Evolutionary conservation across 2,888 invertebrate genomes (phyloP).

Genomic region (Idaea aversata): DNA sequence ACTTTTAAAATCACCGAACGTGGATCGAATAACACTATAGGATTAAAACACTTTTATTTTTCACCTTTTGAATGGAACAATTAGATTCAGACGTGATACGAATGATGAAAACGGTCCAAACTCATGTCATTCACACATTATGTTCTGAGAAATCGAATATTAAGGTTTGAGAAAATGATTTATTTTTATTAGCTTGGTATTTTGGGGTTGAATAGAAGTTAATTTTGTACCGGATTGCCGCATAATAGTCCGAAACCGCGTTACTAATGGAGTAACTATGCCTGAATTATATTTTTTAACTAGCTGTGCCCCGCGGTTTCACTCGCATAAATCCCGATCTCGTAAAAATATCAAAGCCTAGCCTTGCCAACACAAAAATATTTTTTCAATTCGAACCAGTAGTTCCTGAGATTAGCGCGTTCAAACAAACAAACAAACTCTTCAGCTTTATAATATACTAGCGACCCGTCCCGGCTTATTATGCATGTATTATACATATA

Average conservation of each 20-base stretch:
- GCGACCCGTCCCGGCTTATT: too few relatives aligned
- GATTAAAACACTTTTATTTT: constrained; percentile 64
- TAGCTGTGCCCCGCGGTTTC: too few relatives aligned
- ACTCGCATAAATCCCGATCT: too few relatives aligned
- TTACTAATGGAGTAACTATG: too few relatives aligned
- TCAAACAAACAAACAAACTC: too few relatives aligned
- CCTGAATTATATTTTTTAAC: too few relatives aligned
- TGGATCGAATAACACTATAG: constrained; percentile 64
- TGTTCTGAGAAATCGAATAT: constrained; percentile 40
- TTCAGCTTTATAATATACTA: too few relatives aligned
- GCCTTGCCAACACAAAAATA: too few relatives aligned
- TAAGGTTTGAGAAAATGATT: constrained; percentile 36
- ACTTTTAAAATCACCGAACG: constrained; percentile 42
- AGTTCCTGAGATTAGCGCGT: too few relatives aligned
- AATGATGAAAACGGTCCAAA: constrained; percentile 51
- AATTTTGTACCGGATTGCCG: constrained; percentile 21
- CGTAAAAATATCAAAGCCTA: too few relatives aligned
- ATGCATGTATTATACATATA: too few relatives aligned
- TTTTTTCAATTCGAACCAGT: too few relatives aligned
- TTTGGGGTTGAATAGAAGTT: constrained; percentile 23
- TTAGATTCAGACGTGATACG: constrained; percentile 63
- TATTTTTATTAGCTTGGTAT: constrained; percentile 26
- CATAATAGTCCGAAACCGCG: neutral
- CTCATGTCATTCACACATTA: constrained; percentile 32
- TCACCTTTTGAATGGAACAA: constrained; percentile 60